Evolutionary conservation across 2,888 invertebrate species (phyloP).

Genomic region (Villa cingulata): DNA sequence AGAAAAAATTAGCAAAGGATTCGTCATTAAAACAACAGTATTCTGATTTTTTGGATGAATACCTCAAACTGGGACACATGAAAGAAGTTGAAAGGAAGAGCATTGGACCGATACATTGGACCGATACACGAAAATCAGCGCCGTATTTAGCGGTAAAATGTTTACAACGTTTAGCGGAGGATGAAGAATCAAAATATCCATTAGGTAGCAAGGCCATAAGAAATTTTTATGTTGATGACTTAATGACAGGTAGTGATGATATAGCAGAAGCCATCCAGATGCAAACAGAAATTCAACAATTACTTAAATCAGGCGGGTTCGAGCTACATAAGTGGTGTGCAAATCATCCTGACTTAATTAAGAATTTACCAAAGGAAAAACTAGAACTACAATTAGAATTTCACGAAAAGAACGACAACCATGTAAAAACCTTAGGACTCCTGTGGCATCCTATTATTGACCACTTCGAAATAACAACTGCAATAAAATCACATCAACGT

Average conservation of each 20-base stretch:
- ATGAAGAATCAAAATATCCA: background rate
- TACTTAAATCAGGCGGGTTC: background rate
- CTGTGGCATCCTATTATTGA: background rate
- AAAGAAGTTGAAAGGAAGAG: too few relatives aligned
- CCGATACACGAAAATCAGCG: background rate
- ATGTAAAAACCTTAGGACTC: background rate
- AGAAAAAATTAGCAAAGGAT: too few relatives aligned
- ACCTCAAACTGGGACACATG: too few relatives aligned
- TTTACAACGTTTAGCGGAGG: background rate
- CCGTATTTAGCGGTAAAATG: background rate
- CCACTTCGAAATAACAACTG: background rate
- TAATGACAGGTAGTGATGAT: slow-evolving; percentile 1
- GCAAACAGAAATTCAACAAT: background rate
- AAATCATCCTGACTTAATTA: background rate
- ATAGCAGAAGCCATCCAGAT: background rate
- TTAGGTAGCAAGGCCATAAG: background rate
- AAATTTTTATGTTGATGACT: slow-evolving; percentile 4
- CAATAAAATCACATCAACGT: background rate
- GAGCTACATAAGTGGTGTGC: background rate
- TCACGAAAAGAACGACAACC: background rate
- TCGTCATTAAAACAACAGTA: too few relatives aligned
- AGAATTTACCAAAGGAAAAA: background rate
- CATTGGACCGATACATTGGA: too few relatives aligned
- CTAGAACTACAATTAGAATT: background rate
- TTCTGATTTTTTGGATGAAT: too few relatives aligned